A percentile compares a stretch with the other conserved stretches of the same genome.
Conservation (phyloP, 2,888 invertebrate species). For the Heliconius hortense region DNA sequence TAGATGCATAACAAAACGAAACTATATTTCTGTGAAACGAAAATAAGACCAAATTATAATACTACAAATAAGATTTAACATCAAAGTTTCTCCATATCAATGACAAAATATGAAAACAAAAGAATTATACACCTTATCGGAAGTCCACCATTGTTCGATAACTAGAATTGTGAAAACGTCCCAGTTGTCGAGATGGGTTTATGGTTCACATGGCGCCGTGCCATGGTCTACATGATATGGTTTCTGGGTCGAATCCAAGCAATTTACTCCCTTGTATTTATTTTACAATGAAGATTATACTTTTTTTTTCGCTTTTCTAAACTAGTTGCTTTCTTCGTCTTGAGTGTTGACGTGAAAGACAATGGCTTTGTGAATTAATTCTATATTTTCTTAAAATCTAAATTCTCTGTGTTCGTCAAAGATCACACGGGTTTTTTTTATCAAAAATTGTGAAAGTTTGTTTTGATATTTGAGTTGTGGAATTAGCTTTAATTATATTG, state of each 20-base stretch:
- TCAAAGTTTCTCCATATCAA: slow-evolving; percentile 14
- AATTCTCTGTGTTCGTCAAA: neutral
- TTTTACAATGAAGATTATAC: slow-evolving; percentile 24
- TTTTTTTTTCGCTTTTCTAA: slow-evolving; percentile 5
- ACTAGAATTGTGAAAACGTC: slow-evolving; percentile 54
- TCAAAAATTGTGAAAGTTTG: neutral
- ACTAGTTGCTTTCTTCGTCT: slow-evolving; percentile 1
- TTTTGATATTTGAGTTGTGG: neutral
- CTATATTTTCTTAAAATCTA: slow-evolving; percentile 1
- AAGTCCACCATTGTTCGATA: slow-evolving; percentile 39
- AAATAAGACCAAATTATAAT: neutral
- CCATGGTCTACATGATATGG: slow-evolving; percentile 47
- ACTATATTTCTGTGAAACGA: neutral
- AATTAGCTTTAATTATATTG: neutral
- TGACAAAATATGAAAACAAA: slow-evolving; percentile 36
- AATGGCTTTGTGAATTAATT: slow-evolving; percentile 2
- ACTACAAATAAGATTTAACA: neutral
- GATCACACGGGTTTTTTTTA: slow-evolving; percentile 10
- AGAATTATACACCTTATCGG: slow-evolving; percentile 36
- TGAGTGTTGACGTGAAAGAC: neutral
- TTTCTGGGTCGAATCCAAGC: slow-evolving; percentile 40
- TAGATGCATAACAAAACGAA: neutral
- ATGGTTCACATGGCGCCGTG: slow-evolving; percentile 56
- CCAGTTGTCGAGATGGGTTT: slow-evolving; percentile 46
- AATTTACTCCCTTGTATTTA: slow-evolving; percentile 21